A percentile compares a stretch with the other conserved stretches of the same genome.
Evolutionary conservation across 2,888 invertebrate species (phyloP).

Genomic region (Cosmopolites sordidus): DNA sequence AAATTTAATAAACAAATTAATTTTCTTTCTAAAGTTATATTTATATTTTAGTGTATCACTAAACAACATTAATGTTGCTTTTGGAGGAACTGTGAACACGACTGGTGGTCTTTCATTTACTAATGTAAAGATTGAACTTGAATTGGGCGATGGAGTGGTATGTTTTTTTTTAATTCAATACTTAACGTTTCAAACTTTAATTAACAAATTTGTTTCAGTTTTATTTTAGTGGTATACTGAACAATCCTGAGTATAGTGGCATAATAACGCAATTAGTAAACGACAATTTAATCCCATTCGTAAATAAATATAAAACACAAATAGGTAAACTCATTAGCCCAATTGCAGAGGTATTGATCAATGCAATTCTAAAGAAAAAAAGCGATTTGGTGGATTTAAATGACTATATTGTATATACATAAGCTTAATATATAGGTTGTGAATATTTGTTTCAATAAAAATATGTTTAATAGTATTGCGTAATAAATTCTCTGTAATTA

Average conservation of each 20-base stretch:
- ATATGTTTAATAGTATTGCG: too few relatives aligned
- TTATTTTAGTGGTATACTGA: conserved; percentile 35
- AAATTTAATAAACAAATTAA: not conserved
- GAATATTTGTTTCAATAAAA: too few relatives aligned
- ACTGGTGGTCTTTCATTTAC: conserved; percentile 5
- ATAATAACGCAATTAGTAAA: conserved; percentile 31
- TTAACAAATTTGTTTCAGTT: conserved; percentile 33
- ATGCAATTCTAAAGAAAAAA: conserved; percentile 10
- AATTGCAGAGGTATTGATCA: conserved; percentile 31
- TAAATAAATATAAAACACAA: conserved; percentile 32
- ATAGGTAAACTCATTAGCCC: conserved; percentile 36
- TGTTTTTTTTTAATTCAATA: not conserved
- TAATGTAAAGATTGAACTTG: conserved; percentile 11
- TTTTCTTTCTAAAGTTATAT: not conserved
- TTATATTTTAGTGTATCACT: conserved; percentile 12
- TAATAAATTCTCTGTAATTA: too few relatives aligned
- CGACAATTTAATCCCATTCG: conserved; percentile 33
- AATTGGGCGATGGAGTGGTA: conserved; percentile 13
- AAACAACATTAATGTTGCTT: conserved; percentile 7
- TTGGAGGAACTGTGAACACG: conserved; percentile 13
- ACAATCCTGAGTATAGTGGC: conserved; percentile 37
- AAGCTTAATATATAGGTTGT: too few relatives aligned
- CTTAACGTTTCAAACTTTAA: too few relatives aligned
- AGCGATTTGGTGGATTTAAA: too few relatives aligned
- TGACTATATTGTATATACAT: too few relatives aligned